phyloP scores from a whole-genome alignment of 2,113 vertebrate genomes.

The Jaculus jaculus region DNA sequence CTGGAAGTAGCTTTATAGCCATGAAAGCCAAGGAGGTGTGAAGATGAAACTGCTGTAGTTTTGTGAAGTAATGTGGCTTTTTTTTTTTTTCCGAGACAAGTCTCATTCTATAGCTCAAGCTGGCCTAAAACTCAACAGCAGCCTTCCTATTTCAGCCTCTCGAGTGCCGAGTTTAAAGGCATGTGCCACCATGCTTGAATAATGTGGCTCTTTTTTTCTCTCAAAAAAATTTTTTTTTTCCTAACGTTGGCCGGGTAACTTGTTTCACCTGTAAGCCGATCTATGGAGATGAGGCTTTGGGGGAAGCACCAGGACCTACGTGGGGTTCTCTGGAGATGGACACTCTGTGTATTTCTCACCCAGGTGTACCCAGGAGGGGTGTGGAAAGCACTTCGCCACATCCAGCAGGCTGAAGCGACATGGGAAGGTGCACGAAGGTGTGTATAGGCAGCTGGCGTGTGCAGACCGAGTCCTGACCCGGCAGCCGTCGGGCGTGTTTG shows the following conservation, averaged over 20 bases:
- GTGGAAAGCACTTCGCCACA: conserved; percentile 85
- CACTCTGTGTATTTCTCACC: background rate
- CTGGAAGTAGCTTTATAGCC: background rate
- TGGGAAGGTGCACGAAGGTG: conserved; percentile 90
- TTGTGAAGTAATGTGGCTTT: background rate
- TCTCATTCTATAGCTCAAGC: too few species aligned
- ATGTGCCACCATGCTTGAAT: too few species aligned
- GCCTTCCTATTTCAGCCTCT: too few species aligned
- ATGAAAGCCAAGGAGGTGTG: background rate
- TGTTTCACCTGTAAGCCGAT: background rate
- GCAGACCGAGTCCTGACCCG: background rate
- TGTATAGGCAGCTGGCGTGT: background rate
- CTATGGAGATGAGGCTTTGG: background rate
- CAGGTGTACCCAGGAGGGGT: conserved; percentile 90
- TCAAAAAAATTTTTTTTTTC: background rate
- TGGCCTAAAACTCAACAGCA: too few species aligned
- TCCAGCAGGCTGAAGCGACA: conserved; percentile 88
- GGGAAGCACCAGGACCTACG: background rate
- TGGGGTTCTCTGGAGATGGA: background rate
- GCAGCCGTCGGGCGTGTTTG: background rate
- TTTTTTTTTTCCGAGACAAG: background rate
- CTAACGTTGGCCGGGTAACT: background rate
- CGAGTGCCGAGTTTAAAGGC: too few species aligned
- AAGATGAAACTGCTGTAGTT: conserved; percentile 23
- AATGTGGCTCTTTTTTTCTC: background rate